phyloP scores from a whole-genome alignment of 2,113 vertebrate genomes.

The Megaptera novaeangliae region DNA sequence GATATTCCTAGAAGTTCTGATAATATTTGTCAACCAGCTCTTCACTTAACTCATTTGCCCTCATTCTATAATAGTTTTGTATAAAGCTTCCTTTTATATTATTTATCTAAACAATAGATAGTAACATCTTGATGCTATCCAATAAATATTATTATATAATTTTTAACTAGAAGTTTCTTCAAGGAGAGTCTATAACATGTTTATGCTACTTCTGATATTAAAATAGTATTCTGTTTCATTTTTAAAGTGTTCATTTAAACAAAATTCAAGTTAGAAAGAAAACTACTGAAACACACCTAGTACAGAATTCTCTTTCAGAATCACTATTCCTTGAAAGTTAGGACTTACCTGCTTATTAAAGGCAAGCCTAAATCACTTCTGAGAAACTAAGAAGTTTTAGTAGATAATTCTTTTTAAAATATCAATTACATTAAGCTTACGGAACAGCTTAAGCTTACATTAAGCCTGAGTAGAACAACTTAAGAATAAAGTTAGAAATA shows the following conservation, averaged over 20 bases:
- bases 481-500: constrained; percentile 36
- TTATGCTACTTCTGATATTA: constrained; percentile 21
- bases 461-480: background rate
- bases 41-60: constrained; percentile 7
- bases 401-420: background rate
- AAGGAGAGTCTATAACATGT: background rate
- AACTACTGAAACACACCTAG: background rate
- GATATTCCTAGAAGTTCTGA: background rate
- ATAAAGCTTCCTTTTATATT: background rate
- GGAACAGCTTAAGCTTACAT: no score
- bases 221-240: constrained; percentile 7
- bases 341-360: background rate
- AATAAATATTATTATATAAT: background rate
- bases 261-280: constrained; percentile 13
- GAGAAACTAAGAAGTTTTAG: background rate
- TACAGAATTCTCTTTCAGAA: constrained; percentile 4
- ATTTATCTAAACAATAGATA: constrained; percentile 18
- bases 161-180: background rate
- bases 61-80: background rate
- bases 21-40: background rate
- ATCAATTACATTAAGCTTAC: constrained; percentile 6
- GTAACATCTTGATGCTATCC: background rate
- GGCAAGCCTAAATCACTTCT: background rate
- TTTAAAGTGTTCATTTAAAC: constrained; percentile 15
- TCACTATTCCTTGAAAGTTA: background rate